Conservation (phyloP, 1,140 invertebrate species). For the Drosophila sproati region DNA sequence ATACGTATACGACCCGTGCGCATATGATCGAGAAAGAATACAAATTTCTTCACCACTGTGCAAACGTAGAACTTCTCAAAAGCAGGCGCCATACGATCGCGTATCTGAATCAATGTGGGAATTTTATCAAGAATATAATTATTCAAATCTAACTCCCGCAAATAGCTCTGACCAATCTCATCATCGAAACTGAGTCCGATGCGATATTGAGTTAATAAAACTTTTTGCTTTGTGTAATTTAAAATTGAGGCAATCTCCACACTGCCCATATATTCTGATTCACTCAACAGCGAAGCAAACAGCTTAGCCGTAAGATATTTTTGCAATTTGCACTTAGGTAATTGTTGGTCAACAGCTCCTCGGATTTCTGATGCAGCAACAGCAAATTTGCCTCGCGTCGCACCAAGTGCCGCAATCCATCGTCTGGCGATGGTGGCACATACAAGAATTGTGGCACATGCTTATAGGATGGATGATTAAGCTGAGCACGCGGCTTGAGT, state of each 20-base stretch:
- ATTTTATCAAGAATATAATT: constrained; percentile 97
- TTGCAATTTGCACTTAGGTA: constrained; percentile 93
- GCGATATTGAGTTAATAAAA: constrained; percentile 96
- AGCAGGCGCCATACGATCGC: constrained; percentile 93
- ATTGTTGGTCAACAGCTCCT: constrained; percentile 93
- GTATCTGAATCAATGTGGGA: constrained; percentile 94
- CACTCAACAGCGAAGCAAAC: constrained; percentile 94
- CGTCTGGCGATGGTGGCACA: constrained; percentile 90
- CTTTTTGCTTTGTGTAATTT: constrained; percentile 97
- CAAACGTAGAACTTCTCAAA: constrained; percentile 99
- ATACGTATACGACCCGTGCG: constrained; percentile 95
- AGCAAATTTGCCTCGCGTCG: constrained; percentile 94
- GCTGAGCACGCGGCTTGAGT: constrained; percentile 16
- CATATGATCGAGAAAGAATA: constrained; percentile 97
- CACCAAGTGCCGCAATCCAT: constrained; percentile 91
- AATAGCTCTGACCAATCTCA: constrained; percentile 95
- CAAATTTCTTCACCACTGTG: constrained; percentile 96
- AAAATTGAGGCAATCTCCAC: constrained; percentile 94
- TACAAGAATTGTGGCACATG: constrained; percentile 92
- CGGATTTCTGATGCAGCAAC: constrained; percentile 93
- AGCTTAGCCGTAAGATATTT: constrained; percentile 93
- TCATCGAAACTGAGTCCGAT: constrained; percentile 97
- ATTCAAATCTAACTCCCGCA: constrained; percentile 96
- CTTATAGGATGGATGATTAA: constrained; percentile 63
- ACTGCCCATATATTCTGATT: constrained; percentile 90